phyloP scores from a whole-genome alignment of 2,888 invertebrate species.

The Diadegma fenestrale region DNA sequence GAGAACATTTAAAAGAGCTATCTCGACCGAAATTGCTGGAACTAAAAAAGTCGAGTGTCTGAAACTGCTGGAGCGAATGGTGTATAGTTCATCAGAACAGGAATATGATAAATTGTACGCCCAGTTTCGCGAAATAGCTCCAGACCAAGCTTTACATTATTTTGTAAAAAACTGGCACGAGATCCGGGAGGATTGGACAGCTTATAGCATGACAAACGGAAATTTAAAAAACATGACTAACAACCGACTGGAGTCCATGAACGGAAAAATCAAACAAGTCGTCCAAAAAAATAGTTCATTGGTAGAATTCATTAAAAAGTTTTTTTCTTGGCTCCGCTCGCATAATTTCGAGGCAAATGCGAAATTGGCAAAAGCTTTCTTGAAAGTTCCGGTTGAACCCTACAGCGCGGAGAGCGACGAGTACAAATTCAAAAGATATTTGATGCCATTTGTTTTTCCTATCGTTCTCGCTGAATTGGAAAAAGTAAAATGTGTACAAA shows the following conservation, averaged over 20 bases:
- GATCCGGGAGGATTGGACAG: conserved; percentile 23
- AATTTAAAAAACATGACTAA: conserved; percentile 28
- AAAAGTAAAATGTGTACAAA: neutral
- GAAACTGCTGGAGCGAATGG: conserved; percentile 7
- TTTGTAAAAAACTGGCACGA: conserved; percentile 28
- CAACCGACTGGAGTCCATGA: conserved; percentile 25
- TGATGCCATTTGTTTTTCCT: neutral
- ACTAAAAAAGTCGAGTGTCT: conserved; percentile 2
- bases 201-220: conserved; percentile 7
- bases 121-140: conserved; percentile 18
- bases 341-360: conserved; percentile 8
- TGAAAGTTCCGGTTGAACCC: neutral
- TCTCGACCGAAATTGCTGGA: neutral
- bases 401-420: conserved; percentile 4
- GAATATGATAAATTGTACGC: conserved; percentile 6
- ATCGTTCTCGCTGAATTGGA: neutral
- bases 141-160: neutral
- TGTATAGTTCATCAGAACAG: conserved; percentile 12
- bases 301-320: conserved; percentile 16
- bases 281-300: conserved; percentile 21
- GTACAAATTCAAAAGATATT: neutral
- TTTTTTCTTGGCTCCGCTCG: conserved; percentile 2
- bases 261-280: conserved; percentile 36
- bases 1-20: conserved; percentile 9
- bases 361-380: conserved; percentile 10